These are phyloP conservation scores for Cantharis rufa DNA, from an alignment of 2,888 invertebrate genomes.

Conservation along the genomic window DNA sequence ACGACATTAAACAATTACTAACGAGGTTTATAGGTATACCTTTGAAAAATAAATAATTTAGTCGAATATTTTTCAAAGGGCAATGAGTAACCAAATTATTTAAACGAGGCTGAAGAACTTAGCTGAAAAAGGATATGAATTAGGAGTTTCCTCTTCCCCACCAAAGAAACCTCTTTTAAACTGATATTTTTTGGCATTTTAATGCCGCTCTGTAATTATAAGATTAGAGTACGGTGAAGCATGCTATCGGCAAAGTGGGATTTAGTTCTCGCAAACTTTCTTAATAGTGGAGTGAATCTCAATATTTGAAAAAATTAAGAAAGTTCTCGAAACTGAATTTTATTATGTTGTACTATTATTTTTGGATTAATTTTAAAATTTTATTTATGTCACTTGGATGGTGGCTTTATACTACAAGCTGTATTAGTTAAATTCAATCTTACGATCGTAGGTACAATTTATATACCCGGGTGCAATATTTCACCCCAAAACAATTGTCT, in stretches of 20 bases:
- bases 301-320: background rate
- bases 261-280: background rate
- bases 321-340: background rate
- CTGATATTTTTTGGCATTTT: background rate
- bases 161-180: background rate
- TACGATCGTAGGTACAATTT: background rate
- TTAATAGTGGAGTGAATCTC: background rate
- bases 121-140: background rate
- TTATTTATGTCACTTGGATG: background rate
- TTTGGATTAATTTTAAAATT: background rate
- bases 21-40: slow-evolving; percentile 38
- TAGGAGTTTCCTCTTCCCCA: background rate
- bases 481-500: background rate
- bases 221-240: background rate
- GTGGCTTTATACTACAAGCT: background rate
- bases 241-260: background rate
- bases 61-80: background rate
- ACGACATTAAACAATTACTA: slow-evolving; percentile 56
- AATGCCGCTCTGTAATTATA: background rate
- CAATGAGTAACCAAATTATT: background rate
- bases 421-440: background rate
- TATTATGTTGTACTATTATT: background rate
- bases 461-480: background rate
- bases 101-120: background rate
- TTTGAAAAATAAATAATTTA: background rate